These are phyloP conservation scores for Antigone vipio DNA, from an alignment of 2,113 vertebrate species.

Conservation along the genomic window DNA sequence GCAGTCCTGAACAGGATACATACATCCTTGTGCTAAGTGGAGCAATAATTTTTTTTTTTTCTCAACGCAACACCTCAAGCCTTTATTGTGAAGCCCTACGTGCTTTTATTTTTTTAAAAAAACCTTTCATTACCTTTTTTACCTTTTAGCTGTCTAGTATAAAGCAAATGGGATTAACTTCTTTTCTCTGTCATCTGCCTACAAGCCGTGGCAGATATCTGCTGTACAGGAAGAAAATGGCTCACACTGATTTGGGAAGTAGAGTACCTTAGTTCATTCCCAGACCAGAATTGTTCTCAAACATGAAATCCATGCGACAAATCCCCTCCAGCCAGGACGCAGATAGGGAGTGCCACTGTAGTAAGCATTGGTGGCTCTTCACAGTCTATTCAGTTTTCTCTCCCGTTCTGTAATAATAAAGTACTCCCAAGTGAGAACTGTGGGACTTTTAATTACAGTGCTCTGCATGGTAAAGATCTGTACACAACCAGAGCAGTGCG, in stretches of 20 bases:
- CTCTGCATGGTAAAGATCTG: not conserved
- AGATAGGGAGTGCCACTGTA: not conserved
- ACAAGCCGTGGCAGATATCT: not conserved
- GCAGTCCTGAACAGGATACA: not conserved
- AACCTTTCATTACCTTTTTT: not conserved
- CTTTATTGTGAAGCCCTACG: not conserved
- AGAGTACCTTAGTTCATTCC: not conserved
- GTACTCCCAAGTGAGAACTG: not conserved
- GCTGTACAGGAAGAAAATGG: not conserved
- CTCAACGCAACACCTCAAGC: not conserved
- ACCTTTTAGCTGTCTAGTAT: not conserved
- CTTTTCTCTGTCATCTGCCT: not conserved
- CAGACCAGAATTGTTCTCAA: not conserved
- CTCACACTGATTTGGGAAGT: not conserved
- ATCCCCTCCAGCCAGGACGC: not conserved
- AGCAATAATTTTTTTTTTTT: not conserved
- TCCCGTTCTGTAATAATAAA: not conserved
- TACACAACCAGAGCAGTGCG: not conserved
- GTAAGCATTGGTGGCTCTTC: not conserved
- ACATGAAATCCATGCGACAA: not conserved
- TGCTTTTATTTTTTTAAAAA: not conserved
- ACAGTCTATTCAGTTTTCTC: not conserved
- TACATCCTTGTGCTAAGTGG: not conserved
- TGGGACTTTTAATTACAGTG: not conserved
- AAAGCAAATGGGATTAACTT: not conserved